Base-by-base conservation (phyloP, 2,888 invertebrate genomes). In the Glyphotaelius pellucidus region DNA sequence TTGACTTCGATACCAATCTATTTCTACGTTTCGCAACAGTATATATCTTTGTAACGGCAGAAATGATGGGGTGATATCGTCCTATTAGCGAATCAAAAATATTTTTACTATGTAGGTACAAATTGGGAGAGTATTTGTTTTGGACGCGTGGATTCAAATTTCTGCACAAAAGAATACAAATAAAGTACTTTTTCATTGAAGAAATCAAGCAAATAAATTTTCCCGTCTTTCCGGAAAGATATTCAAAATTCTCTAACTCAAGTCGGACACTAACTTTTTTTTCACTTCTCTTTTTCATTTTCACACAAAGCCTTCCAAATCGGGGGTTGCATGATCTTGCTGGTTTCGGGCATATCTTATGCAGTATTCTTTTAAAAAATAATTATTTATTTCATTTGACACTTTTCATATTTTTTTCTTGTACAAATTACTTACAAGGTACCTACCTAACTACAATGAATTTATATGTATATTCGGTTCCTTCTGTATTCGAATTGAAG, bases 401-500 rank as follows among this genome's bases (percentile, higher is more conserved):
- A n/a, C n/a, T 25, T 67, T 25, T 67, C 52, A 19, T 19, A 19
- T 52, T 4, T 19, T 52, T n/a, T 52, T 52, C 19, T 52, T 52
- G 7, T 52, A 52, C 52, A 52, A 52, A 19, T 7, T 52, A 19
- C 52, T 19, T 19, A 52, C 52, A 52, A 67, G 5, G 25, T 67
- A 67, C 67, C 67, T 67, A 67, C n/a, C 25, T 67, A 67, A 9
- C n/a, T 7, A n/a, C 67, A n/a, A 25, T 67, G 25, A 67, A 67
- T 67, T 25, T n/a, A 67, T 67, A 5, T 25, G 67, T 9, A 25
- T 9, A 25, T 25, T 67, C 9, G 67, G 67, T 67, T 67, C 25
- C 67, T 67, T 67, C 67, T 25, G 67, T 67, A 90, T 91, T 89
- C 47, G 32, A 47, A 47, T 42, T 67, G 25, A 67, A 67, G 67